Conservation (phyloP, 2,888 invertebrate genomes). For the Pedicia rivosa region DNA sequence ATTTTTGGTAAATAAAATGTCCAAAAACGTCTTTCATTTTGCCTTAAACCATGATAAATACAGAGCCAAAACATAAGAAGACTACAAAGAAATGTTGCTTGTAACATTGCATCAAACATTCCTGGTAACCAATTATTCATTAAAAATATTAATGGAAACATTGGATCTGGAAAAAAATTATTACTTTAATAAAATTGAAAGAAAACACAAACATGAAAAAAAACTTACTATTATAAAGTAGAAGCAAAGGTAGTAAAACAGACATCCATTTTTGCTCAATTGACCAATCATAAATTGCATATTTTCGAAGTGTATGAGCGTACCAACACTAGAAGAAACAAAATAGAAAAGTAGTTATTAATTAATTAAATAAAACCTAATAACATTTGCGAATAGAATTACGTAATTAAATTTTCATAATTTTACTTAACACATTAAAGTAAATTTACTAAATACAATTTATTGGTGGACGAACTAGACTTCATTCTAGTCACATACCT, state of each 20-base stretch:
- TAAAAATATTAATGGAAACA: constrained; percentile 82
- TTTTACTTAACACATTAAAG: no score
- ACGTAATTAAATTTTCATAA: constrained; percentile 2
- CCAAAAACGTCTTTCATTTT: constrained; percentile 75
- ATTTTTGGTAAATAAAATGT: constrained; percentile 87
- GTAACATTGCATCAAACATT: constrained; percentile 80
- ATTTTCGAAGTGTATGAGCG: constrained; percentile 73
- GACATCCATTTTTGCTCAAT: constrained; percentile 97
- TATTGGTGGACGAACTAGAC: no score
- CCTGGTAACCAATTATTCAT: constrained; percentile 81
- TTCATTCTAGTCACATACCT: no score
- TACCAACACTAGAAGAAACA: constrained; percentile 67
- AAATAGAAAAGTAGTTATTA: no score
- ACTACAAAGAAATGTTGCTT: constrained; percentile 75
- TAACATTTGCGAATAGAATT: not conserved
- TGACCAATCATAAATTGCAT: constrained; percentile 84
- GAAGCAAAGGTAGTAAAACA: constrained; percentile 64
- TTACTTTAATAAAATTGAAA: not conserved
- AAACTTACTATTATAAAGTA: constrained; percentile 80
- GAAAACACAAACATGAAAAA: not conserved
- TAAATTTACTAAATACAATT: no score
- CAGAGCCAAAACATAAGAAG: constrained; percentile 90
- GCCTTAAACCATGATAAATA: constrained; percentile 83
- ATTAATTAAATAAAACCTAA: constrained; percentile 6
- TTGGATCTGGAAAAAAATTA: constrained; percentile 54